phyloP scores from a whole-genome alignment of 2,797 vertebrate genomes.

The Zonotrichia albicollis region DNA sequence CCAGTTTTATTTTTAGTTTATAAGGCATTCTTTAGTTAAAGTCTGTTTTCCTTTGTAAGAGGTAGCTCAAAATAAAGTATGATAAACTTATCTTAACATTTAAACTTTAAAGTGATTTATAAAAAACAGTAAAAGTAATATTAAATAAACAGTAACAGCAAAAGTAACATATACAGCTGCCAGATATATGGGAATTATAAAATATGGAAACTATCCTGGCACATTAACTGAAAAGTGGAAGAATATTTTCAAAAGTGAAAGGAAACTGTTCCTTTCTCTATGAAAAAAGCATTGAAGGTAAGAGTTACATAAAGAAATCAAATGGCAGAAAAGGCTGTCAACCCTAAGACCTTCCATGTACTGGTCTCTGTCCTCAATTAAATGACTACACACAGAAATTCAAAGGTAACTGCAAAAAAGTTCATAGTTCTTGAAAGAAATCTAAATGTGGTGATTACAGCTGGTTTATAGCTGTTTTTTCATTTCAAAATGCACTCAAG shows the following conservation, averaged over 20 bases:
- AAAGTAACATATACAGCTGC: not conserved
- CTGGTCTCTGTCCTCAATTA: not conserved
- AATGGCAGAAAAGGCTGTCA: not conserved
- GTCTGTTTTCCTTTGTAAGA: not conserved
- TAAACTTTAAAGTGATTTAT: not conserved
- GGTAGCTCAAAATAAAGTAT: not conserved
- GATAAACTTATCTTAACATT: not conserved
- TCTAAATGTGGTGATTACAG: not conserved
- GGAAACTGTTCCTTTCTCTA: not conserved
- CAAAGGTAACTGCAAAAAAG: not conserved
- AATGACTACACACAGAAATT: not conserved
- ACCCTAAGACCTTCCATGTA: not conserved
- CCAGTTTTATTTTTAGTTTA: not conserved
- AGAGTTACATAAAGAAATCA: not conserved
- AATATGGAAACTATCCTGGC: not conserved
- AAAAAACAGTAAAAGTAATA: not conserved
- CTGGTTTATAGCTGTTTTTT: not conserved
- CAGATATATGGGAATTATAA: not conserved
- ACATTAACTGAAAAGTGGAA: not conserved
- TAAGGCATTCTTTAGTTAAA: not conserved
- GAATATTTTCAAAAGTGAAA: not conserved
- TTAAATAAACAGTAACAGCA: not conserved
- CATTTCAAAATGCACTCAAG: not conserved
- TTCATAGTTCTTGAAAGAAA: not conserved
- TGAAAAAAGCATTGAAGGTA: not conserved